phyloP scores from a whole-genome alignment of 2,113 vertebrate species.

The Promerops cafer region DNA sequence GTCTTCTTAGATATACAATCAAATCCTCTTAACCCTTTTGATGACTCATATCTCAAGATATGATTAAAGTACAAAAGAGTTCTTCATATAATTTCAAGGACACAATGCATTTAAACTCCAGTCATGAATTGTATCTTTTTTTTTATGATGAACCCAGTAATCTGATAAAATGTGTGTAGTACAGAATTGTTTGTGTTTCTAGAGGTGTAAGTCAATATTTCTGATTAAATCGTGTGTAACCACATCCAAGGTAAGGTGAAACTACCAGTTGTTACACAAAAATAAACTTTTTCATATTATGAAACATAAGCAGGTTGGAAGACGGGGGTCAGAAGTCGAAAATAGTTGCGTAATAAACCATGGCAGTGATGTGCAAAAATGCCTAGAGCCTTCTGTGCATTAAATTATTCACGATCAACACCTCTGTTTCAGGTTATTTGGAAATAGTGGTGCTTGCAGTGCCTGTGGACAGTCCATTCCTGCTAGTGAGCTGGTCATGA shows the following conservation, averaged over 20 bases:
- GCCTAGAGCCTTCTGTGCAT: background rate
- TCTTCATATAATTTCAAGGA: constrained; percentile 88
- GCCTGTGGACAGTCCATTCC: constrained; percentile 98
- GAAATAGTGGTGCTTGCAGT: constrained; percentile 96
- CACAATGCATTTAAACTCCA: constrained; percentile 82
- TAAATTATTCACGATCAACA: constrained; percentile 40
- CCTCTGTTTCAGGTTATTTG: constrained; percentile 92
- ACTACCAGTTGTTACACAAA: constrained; percentile 44
- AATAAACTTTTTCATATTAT: background rate
- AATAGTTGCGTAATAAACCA: constrained; percentile 23
- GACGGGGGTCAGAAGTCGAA: background rate
- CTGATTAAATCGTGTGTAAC: constrained; percentile 67
- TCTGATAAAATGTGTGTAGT: constrained; percentile 82
- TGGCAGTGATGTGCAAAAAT: constrained; percentile 38
- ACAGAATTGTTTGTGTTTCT: constrained; percentile 78
- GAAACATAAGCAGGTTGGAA: constrained; percentile 20
- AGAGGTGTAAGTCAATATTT: constrained; percentile 76
- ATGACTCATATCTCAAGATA: constrained; percentile 97
- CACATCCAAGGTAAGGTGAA: constrained; percentile 57
- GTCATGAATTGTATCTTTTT: constrained; percentile 79
- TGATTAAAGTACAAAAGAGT: constrained; percentile 96
- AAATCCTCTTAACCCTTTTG: constrained; percentile 97
- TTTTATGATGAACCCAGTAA: constrained; percentile 76
- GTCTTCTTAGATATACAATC: constrained; percentile 97
- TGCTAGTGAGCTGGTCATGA: constrained; percentile 98